A percentile compares a stretch with the other conserved stretches of the same genome.
These are phyloP conservation scores for Plectropomus leopardus DNA, from an alignment of 2,113 vertebrate species.

Conservation along the genomic window DNA sequence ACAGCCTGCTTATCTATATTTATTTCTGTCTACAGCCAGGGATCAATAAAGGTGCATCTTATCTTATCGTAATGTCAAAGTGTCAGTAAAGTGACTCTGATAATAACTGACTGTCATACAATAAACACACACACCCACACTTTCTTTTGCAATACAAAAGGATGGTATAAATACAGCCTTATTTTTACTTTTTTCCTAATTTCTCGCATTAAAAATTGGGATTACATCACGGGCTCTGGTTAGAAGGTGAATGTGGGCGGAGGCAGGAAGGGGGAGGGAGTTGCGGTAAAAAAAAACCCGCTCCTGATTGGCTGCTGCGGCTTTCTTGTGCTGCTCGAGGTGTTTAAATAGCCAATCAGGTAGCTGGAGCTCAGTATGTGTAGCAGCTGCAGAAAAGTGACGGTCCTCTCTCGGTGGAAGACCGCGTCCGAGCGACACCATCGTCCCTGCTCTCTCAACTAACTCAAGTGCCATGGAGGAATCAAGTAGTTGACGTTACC, in stretches of 20 bases:
- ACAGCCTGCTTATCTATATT: too few relatives aligned
- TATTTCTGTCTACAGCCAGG: too few relatives aligned
- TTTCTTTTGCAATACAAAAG: too few relatives aligned
- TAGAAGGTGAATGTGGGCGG: neutral
- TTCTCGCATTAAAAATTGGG: neutral
- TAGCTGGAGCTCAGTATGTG: constrained; percentile 30
- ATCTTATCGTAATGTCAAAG: too few relatives aligned
- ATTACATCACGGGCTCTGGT: constrained; percentile 2
- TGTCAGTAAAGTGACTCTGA: too few relatives aligned
- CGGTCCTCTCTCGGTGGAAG: constrained; percentile 77
- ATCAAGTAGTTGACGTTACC: constrained; percentile 86
- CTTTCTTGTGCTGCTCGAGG: rapidly evolving
- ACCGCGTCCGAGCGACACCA: constrained; percentile 68
- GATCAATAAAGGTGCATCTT: too few relatives aligned
- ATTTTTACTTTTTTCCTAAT: neutral
- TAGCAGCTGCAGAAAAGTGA: neutral
- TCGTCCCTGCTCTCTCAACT: constrained; percentile 60
- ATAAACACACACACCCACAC: too few relatives aligned
- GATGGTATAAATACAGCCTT: too few relatives aligned
- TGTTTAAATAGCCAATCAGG: constrained; percentile 87
- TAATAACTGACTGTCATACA: too few relatives aligned
- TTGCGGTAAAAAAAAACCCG: constrained; percentile 2
- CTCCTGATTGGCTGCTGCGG: constrained; percentile 68
- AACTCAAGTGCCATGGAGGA: constrained; percentile 80
- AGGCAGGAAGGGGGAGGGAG: neutral